phyloP scores from a whole-genome alignment of 2,888 invertebrate genomes.

The Drosophila merina region DNA sequence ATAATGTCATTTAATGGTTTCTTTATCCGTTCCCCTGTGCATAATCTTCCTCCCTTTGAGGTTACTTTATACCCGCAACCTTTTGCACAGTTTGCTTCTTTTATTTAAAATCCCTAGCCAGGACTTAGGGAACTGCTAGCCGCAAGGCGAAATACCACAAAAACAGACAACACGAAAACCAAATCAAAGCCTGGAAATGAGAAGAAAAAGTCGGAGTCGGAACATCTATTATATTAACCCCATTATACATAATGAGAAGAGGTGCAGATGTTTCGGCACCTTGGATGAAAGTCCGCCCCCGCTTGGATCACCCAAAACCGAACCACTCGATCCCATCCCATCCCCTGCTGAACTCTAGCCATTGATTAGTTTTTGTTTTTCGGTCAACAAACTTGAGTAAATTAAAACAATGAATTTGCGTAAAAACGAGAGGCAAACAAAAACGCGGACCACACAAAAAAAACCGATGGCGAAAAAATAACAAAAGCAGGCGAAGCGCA shows the following conservation, averaged over 20 bases:
- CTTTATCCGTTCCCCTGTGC: conserved; percentile 13
- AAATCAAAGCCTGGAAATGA: conserved; percentile 45
- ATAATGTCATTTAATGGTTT: conserved; percentile 12
- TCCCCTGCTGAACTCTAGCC: conserved; percentile 25
- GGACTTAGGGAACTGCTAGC: conserved; percentile 51
- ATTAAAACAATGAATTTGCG: conserved; percentile 78
- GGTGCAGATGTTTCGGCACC: conserved; percentile 54
- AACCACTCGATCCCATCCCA: conserved; percentile 4
- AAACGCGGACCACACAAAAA: conserved; percentile 19
- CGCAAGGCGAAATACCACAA: conserved; percentile 38
- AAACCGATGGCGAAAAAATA: conserved; percentile 36
- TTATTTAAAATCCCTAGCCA: conserved; percentile 53
- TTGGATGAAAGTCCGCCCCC: conserved; percentile 1
- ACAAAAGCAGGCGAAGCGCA: conserved; percentile 54
- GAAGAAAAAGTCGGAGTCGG: conserved; percentile 9
- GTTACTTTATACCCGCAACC: conserved; percentile 15
- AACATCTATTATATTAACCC: conserved; percentile 68
- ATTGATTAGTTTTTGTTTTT: conserved; percentile 76
- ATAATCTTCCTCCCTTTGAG: conserved; percentile 9
- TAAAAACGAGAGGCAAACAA: conserved; percentile 57
- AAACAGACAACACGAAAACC: conserved; percentile 25
- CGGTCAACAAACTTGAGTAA: conserved; percentile 76
- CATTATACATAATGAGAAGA: conserved; percentile 54
- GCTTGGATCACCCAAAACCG: too few species aligned
- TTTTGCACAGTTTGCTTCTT: conserved; percentile 30